Conservation (phyloP, 2,888 invertebrate genomes). For the Trachelus iudaicus region DNA sequence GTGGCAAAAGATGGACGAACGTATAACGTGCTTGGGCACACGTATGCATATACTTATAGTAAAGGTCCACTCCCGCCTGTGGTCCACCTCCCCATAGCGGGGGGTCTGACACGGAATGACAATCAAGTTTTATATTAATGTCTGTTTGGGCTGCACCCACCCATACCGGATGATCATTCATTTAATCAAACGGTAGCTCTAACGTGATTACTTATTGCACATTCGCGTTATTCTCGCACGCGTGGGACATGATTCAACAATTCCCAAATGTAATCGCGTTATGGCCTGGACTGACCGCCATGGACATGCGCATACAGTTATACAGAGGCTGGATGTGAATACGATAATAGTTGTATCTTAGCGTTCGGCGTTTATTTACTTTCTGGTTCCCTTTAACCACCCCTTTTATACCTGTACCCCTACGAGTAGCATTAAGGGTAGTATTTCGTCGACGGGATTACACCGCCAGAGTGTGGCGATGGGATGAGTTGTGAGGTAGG, state of each 20-base stretch:
- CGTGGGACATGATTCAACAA: constrained; percentile 56
- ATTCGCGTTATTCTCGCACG: constrained; percentile 46
- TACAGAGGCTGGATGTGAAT: neutral
- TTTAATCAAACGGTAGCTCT: constrained; percentile 55
- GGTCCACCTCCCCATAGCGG: neutral
- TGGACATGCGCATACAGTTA: neutral
- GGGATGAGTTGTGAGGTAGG: neutral
- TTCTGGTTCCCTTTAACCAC: neutral
- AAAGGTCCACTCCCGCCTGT: neutral
- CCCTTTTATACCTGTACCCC: neutral
- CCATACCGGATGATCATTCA: constrained; percentile 50
- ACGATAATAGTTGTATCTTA: neutral
- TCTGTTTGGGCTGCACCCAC: constrained; percentile 37
- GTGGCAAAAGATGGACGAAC: constrained; percentile 13
- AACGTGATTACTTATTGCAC: constrained; percentile 59
- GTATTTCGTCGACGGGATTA: neutral
- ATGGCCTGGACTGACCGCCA: constrained; percentile 10
- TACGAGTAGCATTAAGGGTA: neutral
- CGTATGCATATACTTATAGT: neutral
- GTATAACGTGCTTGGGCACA: neutral
- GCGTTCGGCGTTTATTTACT: neutral
- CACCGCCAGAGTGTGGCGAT: neutral
- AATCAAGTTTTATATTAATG: constrained; percentile 54
- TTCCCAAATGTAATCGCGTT: constrained; percentile 51
- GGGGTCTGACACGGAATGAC: constrained; percentile 39